A percentile compares a stretch with the other conserved stretches of the same genome.
Evolutionary conservation across 2,888 invertebrate genomes (phyloP).

Genomic region (Drosophila hamatofila): DNA sequence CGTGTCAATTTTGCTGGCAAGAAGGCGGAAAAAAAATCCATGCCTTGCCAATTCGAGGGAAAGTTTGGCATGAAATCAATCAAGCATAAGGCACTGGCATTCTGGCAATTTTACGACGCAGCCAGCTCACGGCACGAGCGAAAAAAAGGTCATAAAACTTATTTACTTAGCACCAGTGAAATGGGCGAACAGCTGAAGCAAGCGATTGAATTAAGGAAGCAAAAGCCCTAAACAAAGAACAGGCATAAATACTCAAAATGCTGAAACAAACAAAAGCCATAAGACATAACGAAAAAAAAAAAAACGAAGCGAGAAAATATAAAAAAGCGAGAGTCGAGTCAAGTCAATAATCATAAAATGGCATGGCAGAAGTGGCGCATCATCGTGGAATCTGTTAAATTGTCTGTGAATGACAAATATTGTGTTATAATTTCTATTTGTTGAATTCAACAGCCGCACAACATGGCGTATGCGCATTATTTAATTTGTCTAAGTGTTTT

Average conservation of each 20-base stretch:
- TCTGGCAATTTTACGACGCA: constrained; percentile 67
- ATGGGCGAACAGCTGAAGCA: constrained; percentile 34
- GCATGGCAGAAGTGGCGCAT: constrained; percentile 34
- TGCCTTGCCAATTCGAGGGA: constrained; percentile 12
- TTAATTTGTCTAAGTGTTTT: constrained; percentile 76
- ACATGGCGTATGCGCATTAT: constrained; percentile 73
- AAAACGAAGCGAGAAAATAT: constrained; percentile 20
- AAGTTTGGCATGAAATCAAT: constrained; percentile 69
- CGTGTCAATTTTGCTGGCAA: constrained; percentile 1
- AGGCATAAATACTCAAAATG: constrained; percentile 57
- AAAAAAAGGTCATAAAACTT: constrained; percentile 76
- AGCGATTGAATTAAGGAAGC: constrained; percentile 18
- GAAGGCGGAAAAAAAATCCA: constrained; percentile 8
- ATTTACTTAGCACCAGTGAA: constrained; percentile 72
- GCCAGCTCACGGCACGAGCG: constrained; percentile 39
- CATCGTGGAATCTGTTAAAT: constrained; percentile 72
- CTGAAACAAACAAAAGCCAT: constrained; percentile 37
- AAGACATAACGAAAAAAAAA: constrained; percentile 12
- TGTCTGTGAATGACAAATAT: constrained; percentile 80
- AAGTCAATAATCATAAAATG: constrained; percentile 78
- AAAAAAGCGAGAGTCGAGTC: constrained; percentile 37
- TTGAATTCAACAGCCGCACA: constrained; percentile 66
- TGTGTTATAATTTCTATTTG: constrained; percentile 79
- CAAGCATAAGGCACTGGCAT: constrained; percentile 66
- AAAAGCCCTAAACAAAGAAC: constrained; percentile 61